phyloP scores from a whole-genome alignment of 2,113 vertebrate genomes.

The Vanacampus margaritifer region DNA sequence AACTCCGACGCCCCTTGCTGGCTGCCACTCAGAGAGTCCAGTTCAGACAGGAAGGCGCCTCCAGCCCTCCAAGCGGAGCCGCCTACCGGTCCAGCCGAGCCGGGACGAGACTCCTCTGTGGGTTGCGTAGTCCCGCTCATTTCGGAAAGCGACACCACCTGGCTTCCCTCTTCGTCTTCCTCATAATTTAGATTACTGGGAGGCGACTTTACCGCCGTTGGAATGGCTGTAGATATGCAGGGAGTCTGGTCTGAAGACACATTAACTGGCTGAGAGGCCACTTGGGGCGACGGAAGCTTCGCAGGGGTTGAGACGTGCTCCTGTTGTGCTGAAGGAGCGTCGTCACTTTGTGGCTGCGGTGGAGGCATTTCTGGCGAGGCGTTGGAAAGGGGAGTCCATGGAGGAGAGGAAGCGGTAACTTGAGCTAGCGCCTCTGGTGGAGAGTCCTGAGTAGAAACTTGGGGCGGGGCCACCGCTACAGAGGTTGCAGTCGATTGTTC shows the following conservation, averaged over 20 bases:
- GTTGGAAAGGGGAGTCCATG: slow-evolving; percentile 8
- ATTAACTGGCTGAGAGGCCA: slow-evolving; percentile 27
- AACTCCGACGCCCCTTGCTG: slow-evolving; percentile 75
- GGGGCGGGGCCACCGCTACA: slow-evolving; percentile 9
- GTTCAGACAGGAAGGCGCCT: slow-evolving; percentile 65
- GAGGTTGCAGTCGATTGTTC: not conserved
- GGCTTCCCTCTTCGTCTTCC: slow-evolving; percentile 72
- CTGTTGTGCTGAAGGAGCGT: slow-evolving; percentile 12
- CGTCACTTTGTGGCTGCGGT: slow-evolving; percentile 5
- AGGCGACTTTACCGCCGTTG: slow-evolving; percentile 3
- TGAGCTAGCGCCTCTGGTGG: slow-evolving; percentile 11
- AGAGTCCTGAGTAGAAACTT: slow-evolving; percentile 5
- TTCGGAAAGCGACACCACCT: slow-evolving; percentile 73
- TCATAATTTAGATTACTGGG: slow-evolving; percentile 55
- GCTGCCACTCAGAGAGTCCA: slow-evolving; percentile 77
- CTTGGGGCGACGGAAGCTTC: slow-evolving; percentile 10
- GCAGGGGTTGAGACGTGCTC: slow-evolving; percentile 6
- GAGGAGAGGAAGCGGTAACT: slow-evolving; percentile 18
- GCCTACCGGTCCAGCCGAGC: slow-evolving; percentile 62
- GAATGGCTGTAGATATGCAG: slow-evolving; percentile 10
- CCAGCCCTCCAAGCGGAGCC: slow-evolving; percentile 64
- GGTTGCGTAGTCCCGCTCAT: slow-evolving; percentile 79
- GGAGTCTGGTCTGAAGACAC: slow-evolving; percentile 19
- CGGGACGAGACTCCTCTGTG: slow-evolving; percentile 74
- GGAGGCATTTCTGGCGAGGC: slow-evolving; percentile 1